Conservation (phyloP, 1,140 invertebrate genomes). For the Atta texana region DNA sequence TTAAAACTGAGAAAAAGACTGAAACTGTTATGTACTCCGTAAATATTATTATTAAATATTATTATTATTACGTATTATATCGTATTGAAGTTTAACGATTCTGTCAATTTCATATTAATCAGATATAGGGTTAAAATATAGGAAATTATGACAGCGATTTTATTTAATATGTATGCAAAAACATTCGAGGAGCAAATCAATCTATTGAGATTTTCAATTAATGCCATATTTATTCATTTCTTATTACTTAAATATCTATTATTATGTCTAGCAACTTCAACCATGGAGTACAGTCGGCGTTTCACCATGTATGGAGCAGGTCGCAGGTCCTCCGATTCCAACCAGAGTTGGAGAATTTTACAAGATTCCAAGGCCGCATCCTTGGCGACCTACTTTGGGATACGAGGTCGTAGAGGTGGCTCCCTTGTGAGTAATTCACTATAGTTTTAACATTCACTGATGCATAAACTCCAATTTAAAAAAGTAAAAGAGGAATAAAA, state of each 20-base stretch:
- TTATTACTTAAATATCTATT: slow-evolving; percentile 31
- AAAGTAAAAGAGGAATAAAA: no score
- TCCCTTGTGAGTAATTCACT: slow-evolving; percentile 87
- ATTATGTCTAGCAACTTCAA: slow-evolving; percentile 86
- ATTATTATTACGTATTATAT: neutral
- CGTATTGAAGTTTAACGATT: neutral
- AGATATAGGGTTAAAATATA: neutral
- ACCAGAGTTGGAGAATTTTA: slow-evolving; percentile 84
- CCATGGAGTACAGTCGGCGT: slow-evolving; percentile 88
- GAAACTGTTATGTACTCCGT: slow-evolving; percentile 87
- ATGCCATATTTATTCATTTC: neutral
- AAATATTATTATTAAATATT: slow-evolving; percentile 54
- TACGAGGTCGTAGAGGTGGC: slow-evolving; percentile 91
- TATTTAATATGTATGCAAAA: neutral
- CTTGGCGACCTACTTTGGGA: slow-evolving; percentile 92
- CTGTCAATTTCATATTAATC: neutral
- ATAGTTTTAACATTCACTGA: neutral
- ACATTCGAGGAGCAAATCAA: neutral
- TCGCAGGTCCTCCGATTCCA: slow-evolving; percentile 85
- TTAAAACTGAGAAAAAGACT: slow-evolving; percentile 46
- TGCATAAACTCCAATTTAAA: neutral
- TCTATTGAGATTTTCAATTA: slow-evolving; percentile 6
- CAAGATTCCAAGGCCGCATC: slow-evolving; percentile 88
- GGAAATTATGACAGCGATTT: neutral
- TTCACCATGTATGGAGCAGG: slow-evolving; percentile 88